These are phyloP conservation scores for Bombus confusus DNA, from an alignment of 1,140 invertebrate species.

Conservation along the genomic window DNA sequence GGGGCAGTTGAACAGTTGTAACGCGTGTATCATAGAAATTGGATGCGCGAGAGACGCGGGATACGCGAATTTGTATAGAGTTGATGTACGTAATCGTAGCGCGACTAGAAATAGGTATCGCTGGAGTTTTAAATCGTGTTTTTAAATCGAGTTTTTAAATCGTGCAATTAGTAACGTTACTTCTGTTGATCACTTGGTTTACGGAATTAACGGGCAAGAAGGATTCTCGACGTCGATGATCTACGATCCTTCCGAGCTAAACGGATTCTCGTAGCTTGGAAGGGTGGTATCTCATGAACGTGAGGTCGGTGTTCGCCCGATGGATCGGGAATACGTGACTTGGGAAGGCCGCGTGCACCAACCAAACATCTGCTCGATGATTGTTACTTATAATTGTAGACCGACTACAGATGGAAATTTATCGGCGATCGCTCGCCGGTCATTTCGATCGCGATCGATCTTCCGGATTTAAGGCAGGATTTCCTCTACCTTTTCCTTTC, in stretches of 20 bases:
- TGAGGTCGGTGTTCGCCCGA: not conserved
- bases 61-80: slow-evolving; percentile 21
- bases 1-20: not conserved
- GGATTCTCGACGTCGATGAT: not conserved
- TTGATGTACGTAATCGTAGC: slow-evolving; percentile 62
- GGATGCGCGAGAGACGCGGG: not conserved
- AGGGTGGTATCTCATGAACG: slow-evolving; percentile 16
- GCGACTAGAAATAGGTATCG: slow-evolving; percentile 52
- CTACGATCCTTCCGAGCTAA: not conserved
- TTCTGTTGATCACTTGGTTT: slow-evolving; percentile 56
- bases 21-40: slow-evolving; percentile 18
- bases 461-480: not conserved
- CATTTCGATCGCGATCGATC: no score
- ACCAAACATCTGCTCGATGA: not conserved
- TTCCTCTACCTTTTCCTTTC: no score
- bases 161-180: slow-evolving; percentile 52
- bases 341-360: not conserved
- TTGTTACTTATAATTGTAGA: slow-evolving; percentile 18
- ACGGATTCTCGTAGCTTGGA: not conserved
- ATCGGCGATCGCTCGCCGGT: not conserved
- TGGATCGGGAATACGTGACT: not conserved
- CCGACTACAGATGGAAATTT: not conserved
- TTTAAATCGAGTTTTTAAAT: slow-evolving; percentile 40
- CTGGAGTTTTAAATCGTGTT: slow-evolving; percentile 45
- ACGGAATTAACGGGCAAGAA: slow-evolving; percentile 13